phyloP scores from a whole-genome alignment of 2,888 invertebrate genomes.

The Hanleya hanleyi region DNA sequence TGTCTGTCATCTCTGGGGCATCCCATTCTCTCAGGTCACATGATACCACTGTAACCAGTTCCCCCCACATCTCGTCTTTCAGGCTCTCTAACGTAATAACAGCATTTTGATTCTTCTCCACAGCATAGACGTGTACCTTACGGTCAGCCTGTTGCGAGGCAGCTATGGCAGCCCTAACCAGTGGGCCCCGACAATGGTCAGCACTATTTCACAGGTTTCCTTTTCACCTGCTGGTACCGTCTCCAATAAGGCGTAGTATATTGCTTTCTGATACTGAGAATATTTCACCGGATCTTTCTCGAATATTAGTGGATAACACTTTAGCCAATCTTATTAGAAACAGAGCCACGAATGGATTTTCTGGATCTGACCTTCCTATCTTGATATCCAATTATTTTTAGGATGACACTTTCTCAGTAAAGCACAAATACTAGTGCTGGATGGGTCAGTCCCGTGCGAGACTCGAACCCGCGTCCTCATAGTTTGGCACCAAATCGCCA shows the following conservation, averaged over 20 bases:
- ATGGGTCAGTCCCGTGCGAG: too few relatives aligned
- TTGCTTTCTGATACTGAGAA: constrained; percentile 79
- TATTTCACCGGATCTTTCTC: constrained; percentile 99
- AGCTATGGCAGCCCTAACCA: constrained; percentile 90
- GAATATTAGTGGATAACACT: too few relatives aligned
- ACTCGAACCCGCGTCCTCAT: too few relatives aligned
- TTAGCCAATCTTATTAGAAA: too few relatives aligned
- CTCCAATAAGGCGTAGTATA: constrained; percentile 83
- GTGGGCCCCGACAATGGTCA: constrained; percentile 96
- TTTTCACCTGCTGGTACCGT: constrained; percentile 74
- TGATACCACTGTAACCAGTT: constrained; percentile 72
- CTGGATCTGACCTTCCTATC: too few relatives aligned
- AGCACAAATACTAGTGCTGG: too few relatives aligned
- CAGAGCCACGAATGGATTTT: too few relatives aligned
- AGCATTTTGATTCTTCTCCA: constrained; percentile 99
- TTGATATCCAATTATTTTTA: too few relatives aligned
- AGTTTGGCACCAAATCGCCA: too few relatives aligned
- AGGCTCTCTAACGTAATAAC: constrained; percentile 76
- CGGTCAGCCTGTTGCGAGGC: constrained; percentile 82
- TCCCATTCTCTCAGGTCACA: constrained; percentile 74
- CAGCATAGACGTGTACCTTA: constrained; percentile 89
- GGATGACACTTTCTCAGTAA: too few relatives aligned
- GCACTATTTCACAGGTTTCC: constrained; percentile 76
- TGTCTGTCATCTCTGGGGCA: constrained; percentile 87
- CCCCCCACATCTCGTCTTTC: constrained; percentile 70